phyloP scores from a whole-genome alignment of 2,797 vertebrate genomes.

The Hemitrygon akajei region DNA sequence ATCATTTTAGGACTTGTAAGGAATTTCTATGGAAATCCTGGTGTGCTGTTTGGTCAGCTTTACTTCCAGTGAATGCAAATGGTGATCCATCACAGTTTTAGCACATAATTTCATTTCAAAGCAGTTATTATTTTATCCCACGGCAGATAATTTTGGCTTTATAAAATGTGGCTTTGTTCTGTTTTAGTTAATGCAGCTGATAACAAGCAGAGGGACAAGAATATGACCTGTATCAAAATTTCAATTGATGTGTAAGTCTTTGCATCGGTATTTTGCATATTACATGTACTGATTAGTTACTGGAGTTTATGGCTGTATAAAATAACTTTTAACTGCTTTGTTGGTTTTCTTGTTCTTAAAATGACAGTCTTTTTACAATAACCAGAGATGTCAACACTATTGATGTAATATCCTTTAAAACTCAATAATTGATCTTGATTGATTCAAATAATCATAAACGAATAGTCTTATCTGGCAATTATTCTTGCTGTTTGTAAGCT shows the following conservation, averaged over 20 bases:
- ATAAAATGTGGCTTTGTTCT: conserved; percentile 43
- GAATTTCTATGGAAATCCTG: not conserved
- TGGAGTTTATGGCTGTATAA: not conserved
- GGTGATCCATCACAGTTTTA: not conserved
- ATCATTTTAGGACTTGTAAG: too few relatives aligned
- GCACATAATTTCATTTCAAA: not conserved
- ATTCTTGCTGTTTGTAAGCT: not conserved
- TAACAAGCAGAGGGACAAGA: conserved; percentile 98
- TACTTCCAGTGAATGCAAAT: not conserved
- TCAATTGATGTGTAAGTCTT: conserved; percentile 90
- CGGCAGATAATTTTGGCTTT: not conserved
- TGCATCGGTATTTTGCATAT: not conserved
- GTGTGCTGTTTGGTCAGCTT: not conserved
- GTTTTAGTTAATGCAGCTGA: conserved; percentile 90
- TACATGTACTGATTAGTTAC: conserved; percentile 18
- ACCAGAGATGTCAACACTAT: not conserved
- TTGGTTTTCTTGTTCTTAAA: not conserved
- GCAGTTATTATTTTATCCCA: not conserved
- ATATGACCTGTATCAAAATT: conserved; percentile 93
- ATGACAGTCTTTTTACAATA: too few relatives aligned
- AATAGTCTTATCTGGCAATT: not conserved
- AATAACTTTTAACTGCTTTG: not conserved
- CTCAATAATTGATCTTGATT: not conserved
- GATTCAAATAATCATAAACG: not conserved
- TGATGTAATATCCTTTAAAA: not conserved